A percentile compares a stretch with the other conserved stretches of the same genome.
These are phyloP conservation scores for Manduca sexta DNA, from an alignment of 1,140 invertebrate species.

Conservation along the genomic window DNA sequence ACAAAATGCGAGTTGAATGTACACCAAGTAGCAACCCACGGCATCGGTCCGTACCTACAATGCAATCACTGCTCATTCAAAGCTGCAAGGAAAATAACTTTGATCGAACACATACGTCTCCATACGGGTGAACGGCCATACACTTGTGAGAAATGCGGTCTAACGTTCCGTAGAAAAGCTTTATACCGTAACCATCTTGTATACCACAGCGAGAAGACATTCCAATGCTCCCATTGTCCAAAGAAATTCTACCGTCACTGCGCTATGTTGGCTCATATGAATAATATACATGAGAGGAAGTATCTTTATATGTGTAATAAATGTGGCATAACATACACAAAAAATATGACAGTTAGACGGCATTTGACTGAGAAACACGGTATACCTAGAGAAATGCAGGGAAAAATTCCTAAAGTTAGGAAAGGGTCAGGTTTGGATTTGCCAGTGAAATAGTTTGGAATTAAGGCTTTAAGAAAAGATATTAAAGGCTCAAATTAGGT, in stretches of 20 bases:
- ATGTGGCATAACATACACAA: slow-evolving; percentile 50
- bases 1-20: slow-evolving; percentile 29
- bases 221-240: slow-evolving; percentile 49
- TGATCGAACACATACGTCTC: slow-evolving; percentile 50
- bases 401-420: slow-evolving; percentile 45
- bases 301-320: slow-evolving; percentile 50
- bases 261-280: slow-evolving; percentile 45
- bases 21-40: slow-evolving; percentile 41
- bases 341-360: slow-evolving; percentile 39
- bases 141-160: slow-evolving; percentile 55
- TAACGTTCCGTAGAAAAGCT: slow-evolving; percentile 48
- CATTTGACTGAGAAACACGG: slow-evolving; percentile 54
- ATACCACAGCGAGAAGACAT: slow-evolving; percentile 45
- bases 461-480: neutral
- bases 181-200: slow-evolving; percentile 57
- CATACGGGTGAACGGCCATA: slow-evolving; percentile 58
- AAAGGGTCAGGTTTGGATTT: slow-evolving; percentile 12
- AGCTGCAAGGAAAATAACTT: slow-evolving; percentile 37
- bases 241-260: slow-evolving; percentile 36
- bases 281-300: slow-evolving; percentile 47
- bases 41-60: slow-evolving; percentile 37
- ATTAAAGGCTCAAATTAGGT: too few species aligned
- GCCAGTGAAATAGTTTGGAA: neutral
- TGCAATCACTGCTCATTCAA: slow-evolving; percentile 51
- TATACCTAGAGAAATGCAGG: slow-evolving; percentile 49